Evolutionary conservation across 2,797 vertebrate species (phyloP), one percentile per base, ranked within the genome.

Genomic region (Crossoptilon crossoptilon): DNA sequence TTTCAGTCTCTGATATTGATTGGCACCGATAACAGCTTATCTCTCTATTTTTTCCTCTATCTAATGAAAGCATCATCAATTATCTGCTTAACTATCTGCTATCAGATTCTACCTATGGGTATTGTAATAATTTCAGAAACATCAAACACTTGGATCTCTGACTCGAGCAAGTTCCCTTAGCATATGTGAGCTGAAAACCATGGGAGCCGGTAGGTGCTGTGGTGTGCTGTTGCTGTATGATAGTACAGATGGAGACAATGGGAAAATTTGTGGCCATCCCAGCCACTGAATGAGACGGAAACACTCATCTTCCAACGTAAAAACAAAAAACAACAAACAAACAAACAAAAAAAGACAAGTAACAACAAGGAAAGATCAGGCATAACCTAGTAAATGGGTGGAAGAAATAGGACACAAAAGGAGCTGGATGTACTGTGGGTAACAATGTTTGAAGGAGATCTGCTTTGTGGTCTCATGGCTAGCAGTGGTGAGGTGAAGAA

Each of bases 1-100:
- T 96, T 96, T 96, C 89, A 94, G 39, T 91, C 98, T 98, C 98
- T 98, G 96, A 69, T 97, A 97, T 97, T 98, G 98, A 97, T 93
- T 98, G 94, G 95, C 95, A 97, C 88, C 88, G 97, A 96, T 97
- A 95, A 93, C 96, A 93, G n/a, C 62, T 91, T 96, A 91, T 97
- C 94, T 77, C 13, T 95, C 62, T 56, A 64, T 93, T 97, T 96
- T 83, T 69, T 76, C 69, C 26, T 81, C 33, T 75, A 55, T 59
- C 43, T 92, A 39, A 82, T 89, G 49, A 90, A 83, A 35, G 44
- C 53, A 76, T 91, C 8, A 4, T 31, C 8, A 2, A 84, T 93
- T 63, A 53, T 69, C 43, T 80, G 91, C 89, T 79, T 48, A 71
- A 80, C 11, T 67, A 71, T 64, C 91, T 84, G 17, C 6, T 69